Percentiles rank a stretch among this genome's conserved stretches.
Conservation (phyloP, 2,113 vertebrate genomes). For the Setophaga petechia region DNA sequence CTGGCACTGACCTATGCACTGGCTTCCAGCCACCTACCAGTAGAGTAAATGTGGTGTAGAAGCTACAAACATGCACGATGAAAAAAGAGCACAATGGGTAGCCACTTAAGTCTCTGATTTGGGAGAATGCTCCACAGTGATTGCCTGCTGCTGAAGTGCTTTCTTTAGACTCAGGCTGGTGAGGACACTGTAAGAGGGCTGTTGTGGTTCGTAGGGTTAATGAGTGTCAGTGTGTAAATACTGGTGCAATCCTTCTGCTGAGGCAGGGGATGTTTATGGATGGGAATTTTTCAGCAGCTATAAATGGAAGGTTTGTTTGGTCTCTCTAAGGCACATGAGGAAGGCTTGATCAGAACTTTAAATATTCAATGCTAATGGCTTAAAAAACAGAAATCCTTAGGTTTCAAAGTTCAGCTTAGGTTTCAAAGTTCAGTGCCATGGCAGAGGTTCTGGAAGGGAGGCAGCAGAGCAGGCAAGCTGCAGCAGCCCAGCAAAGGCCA, state of each 20-base stretch:
- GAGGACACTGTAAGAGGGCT: not conserved
- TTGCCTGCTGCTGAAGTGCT: not conserved
- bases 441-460: not conserved
- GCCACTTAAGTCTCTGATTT: not conserved
- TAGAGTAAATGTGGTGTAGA: not conserved
- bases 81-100: not conserved
- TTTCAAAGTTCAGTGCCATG: not conserved
- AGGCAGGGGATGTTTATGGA: not conserved
- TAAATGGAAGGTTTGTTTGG: constrained; percentile 32
- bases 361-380: not conserved
- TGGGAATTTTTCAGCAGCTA: constrained; percentile 29
- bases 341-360: not conserved
- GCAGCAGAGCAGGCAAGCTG: not conserved
- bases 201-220: not conserved
- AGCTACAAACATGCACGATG: not conserved
- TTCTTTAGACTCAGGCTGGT: not conserved
- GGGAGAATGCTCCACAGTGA: not conserved
- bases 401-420: not conserved
- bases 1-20: not conserved
- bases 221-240: constrained; percentile 4
- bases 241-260: not conserved
- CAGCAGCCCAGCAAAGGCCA: not conserved
- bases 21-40: constrained; percentile 5
- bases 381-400: not conserved
- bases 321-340: constrained; percentile 31